Conservation (phyloP, 1,140 invertebrate genomes). For the Harpegnathos saltator region DNA sequence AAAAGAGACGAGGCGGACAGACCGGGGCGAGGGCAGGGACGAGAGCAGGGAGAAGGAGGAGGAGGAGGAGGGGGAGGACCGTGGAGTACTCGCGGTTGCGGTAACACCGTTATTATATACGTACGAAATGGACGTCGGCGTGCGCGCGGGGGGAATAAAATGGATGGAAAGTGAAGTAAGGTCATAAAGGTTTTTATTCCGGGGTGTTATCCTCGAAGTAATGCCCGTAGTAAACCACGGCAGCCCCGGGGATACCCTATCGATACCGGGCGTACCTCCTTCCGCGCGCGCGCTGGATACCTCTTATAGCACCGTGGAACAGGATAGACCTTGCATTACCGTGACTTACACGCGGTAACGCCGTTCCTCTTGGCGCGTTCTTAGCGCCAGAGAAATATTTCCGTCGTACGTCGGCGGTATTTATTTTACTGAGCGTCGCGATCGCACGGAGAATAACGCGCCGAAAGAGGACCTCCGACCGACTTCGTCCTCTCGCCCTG, state of each 20-base stretch:
- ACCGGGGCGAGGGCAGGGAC: background rate
- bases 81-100: slow-evolving; percentile 48
- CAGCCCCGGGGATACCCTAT: slow-evolving; percentile 72
- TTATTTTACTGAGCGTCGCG: slow-evolving; percentile 14
- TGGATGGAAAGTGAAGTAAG: slow-evolving; percentile 76
- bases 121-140: slow-evolving; percentile 47
- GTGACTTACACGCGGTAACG: slow-evolving; percentile 64
- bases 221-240: slow-evolving; percentile 79
- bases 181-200: slow-evolving; percentile 83
- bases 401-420: slow-evolving; percentile 21
- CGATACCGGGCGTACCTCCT: slow-evolving; percentile 66
- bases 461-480: background rate
- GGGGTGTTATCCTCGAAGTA: slow-evolving; percentile 79
- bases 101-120: slow-evolving; percentile 61
- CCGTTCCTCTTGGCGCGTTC: slow-evolving; percentile 40
- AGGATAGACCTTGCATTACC: slow-evolving; percentile 70
- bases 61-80: slow-evolving; percentile 24
- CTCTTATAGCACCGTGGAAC: slow-evolving; percentile 55
- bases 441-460: background rate
- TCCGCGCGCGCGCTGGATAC: slow-evolving; percentile 30
- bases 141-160: slow-evolving; percentile 70
- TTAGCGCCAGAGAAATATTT: slow-evolving; percentile 37
- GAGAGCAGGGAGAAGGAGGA: background rate
- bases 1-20: slow-evolving; percentile 19
- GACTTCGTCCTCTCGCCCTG: no score